A percentile compares a stretch with the other conserved stretches of the same genome.
Evolutionary conservation across 2,888 invertebrate genomes (phyloP).

Genomic region (Mesorhabditis belari): DNA sequence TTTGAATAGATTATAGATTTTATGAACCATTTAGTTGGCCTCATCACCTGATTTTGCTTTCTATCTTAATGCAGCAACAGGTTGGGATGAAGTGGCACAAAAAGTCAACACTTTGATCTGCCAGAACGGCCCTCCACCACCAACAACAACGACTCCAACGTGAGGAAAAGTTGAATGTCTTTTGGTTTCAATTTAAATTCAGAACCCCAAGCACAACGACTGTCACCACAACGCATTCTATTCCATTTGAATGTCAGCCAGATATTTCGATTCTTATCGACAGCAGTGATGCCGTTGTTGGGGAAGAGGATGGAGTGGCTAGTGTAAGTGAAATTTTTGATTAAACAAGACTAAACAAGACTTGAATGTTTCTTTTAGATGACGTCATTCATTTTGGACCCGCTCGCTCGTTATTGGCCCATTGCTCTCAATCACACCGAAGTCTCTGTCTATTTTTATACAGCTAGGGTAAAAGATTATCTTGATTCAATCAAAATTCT

Average conservation of each 20-base stretch:
- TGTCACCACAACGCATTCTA: not conserved
- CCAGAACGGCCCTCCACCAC: not conserved
- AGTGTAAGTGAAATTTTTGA: too few species aligned
- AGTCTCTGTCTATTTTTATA: not conserved
- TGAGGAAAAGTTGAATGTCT: not conserved
- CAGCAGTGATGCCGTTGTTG: not conserved
- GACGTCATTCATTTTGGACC: not conserved
- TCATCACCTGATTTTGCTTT: conserved; percentile 6
- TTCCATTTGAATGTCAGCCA: not conserved
- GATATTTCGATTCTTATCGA: not conserved
- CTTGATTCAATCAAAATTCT: not conserved
- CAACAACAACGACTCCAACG: not conserved
- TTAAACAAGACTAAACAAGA: too few species aligned
- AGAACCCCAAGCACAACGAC: too few species aligned
- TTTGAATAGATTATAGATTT: too few species aligned
- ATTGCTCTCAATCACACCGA: not conserved
- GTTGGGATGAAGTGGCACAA: conserved; percentile 1
- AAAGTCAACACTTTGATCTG: conserved; percentile 4
- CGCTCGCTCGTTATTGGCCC: not conserved
- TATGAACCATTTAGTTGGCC: conserved; percentile 1
- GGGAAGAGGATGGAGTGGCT: not conserved
- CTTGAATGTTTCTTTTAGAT: too few species aligned
- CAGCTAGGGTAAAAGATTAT: not conserved
- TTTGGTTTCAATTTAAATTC: not conserved
- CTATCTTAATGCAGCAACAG: not conserved